These are phyloP conservation scores for Phenganax marumi DNA, from an alignment of 92 coral and sea anemone species.

Conservation along the genomic window DNA sequence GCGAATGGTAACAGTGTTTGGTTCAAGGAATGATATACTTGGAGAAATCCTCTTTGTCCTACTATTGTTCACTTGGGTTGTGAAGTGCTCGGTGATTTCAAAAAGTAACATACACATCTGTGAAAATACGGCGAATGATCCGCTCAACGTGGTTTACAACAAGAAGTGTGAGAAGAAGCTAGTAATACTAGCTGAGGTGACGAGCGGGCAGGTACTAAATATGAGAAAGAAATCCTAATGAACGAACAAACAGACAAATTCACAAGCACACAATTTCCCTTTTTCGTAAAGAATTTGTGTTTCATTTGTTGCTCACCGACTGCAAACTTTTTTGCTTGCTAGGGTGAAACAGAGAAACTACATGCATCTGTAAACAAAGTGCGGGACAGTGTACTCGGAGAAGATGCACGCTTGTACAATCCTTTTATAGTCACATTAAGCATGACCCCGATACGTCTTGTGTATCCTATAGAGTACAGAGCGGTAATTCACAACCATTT, in stretches of 20 bases:
- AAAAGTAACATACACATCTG: conserved; percentile 90
- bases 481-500: conserved; percentile 65
- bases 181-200: conserved; percentile 26
- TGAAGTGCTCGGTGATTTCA: conserved; percentile 56
- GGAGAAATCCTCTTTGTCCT: not conserved
- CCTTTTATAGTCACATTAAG: conserved; percentile 84
- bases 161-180: conserved; percentile 34
- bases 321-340: not conserved
- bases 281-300: too few species aligned
- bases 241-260: not conserved
- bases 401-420: conserved; percentile 87
- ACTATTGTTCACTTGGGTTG: not conserved
- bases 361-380: conserved; percentile 74
- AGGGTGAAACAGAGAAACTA: conserved; percentile 92
- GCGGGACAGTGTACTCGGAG: conserved; percentile 80
- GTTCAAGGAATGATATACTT: not conserved
- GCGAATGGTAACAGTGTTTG: not conserved
- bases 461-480: conserved; percentile 80
- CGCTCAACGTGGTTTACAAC: conserved; percentile 28
- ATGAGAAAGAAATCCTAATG: not conserved
- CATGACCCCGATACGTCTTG: conserved; percentile 78
- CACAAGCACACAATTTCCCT: not conserved
- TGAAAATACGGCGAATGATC: conserved; percentile 82
- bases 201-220: conserved; percentile 29
- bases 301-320: too few species aligned